Evolutionary conservation across 2,888 invertebrate genomes (phyloP).

Genomic region (Tinea semifulvella): DNA sequence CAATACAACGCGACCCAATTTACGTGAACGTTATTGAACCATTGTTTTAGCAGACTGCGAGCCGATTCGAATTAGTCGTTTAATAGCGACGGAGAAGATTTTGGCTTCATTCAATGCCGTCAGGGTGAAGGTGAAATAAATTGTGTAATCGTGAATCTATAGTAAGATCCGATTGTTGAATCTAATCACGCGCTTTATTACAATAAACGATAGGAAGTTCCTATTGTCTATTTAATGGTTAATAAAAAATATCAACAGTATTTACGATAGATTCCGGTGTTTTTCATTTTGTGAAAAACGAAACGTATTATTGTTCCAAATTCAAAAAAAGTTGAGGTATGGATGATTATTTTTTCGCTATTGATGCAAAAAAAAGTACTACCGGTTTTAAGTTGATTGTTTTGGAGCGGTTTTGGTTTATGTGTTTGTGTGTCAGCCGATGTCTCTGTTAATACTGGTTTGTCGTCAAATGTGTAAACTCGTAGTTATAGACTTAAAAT

Average conservation of each 20-base stretch:
- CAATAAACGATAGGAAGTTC: constrained; percentile 5
- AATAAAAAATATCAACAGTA: not conserved
- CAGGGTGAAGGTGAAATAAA: constrained; percentile 30
- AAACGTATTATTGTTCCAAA: not conserved
- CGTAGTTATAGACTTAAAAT: too few species aligned
- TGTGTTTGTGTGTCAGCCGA: too few species aligned
- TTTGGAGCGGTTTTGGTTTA: too few species aligned
- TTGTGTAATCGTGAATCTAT: constrained; percentile 19
- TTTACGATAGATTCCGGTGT: constrained; percentile 2
- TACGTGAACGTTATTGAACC: constrained; percentile 27
- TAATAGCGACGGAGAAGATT: constrained; percentile 21
- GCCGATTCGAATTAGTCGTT: not conserved
- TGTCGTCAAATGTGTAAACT: too few species aligned
- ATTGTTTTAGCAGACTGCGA: constrained; percentile 19
- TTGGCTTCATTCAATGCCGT: constrained; percentile 30
- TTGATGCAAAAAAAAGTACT: too few species aligned
- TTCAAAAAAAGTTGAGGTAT: too few species aligned
- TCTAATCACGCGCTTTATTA: constrained; percentile 2
- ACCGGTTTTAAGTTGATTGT: too few species aligned
- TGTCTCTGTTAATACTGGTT: too few species aligned
- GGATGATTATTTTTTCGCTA: too few species aligned
- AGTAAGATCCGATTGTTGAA: not conserved
- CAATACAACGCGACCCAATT: constrained; percentile 38
- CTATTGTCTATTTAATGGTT: constrained; percentile 1
- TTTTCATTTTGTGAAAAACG: constrained; percentile 2